A percentile compares a stretch with the other conserved stretches of the same genome.
Evolutionary conservation across 2,888 invertebrate species (phyloP).

Genomic region (Diachrysia chrysitis): DNA sequence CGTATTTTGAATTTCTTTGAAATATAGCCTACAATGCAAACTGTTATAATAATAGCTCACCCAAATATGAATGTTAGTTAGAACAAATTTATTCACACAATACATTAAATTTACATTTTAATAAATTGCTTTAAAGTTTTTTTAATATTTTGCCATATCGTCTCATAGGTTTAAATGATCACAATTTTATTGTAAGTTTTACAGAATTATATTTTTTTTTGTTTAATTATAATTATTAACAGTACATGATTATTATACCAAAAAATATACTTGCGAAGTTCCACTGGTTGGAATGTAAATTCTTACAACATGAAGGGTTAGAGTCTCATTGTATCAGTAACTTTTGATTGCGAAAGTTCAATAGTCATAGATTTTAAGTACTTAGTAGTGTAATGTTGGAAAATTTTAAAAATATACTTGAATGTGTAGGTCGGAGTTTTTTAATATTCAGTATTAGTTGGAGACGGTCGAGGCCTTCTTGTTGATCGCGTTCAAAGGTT

Average conservation of each 20-base stretch:
- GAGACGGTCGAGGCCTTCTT: slow-evolving; percentile 20
- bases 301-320: slow-evolving; percentile 58
- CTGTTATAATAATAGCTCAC: slow-evolving; percentile 3
- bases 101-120: slow-evolving; percentile 17
- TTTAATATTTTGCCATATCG: slow-evolving; percentile 50
- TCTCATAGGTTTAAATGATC: slow-evolving; percentile 50
- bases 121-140: slow-evolving; percentile 31
- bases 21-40: not conserved
- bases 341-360: slow-evolving; percentile 65
- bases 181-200: slow-evolving; percentile 33
- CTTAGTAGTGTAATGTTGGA: slow-evolving; percentile 52
- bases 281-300: slow-evolving; percentile 35
- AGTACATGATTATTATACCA: slow-evolving; percentile 46
- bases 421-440: slow-evolving; percentile 34
- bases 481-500: slow-evolving; percentile 38
- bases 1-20: not conserved
- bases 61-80: slow-evolving; percentile 36
- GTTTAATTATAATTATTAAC: slow-evolving; percentile 23
- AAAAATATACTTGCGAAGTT: slow-evolving; percentile 39
- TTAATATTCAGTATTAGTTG: slow-evolving; percentile 47
- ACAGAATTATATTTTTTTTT: slow-evolving; percentile 29
- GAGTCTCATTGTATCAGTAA: slow-evolving; percentile 76
- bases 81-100: slow-evolving; percentile 71
- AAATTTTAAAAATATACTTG: slow-evolving; percentile 57
- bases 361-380: slow-evolving; percentile 74